Evolutionary conservation across 2,797 vertebrate genomes (phyloP), one percentile per base, ranked within the genome.

Genomic region (Centroberyx gerrardi): DNA sequence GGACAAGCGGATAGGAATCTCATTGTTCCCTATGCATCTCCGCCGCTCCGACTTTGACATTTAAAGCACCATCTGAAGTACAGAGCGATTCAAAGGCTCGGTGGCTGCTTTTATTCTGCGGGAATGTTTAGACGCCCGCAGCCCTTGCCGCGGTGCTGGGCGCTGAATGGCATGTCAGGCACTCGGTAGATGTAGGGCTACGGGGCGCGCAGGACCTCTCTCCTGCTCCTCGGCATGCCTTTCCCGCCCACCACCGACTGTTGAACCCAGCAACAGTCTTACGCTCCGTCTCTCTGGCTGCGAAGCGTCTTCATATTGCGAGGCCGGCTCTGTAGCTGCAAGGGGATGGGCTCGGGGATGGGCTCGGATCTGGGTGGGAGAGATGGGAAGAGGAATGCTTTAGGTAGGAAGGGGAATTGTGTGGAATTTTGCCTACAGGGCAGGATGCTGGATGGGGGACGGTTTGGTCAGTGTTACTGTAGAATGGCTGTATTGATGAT

Each of bases 1-100:
- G 82, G 83, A 89, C 83, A 78, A 69, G 54, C 77, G 3, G 78
- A 91, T 86, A 79, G 62, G 55, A 70, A 87, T 87, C 83, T 84
- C 33, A 75, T 80, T 88, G 84, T 89, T 42, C 72, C 62, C 56
- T 61, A 68, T 71, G 63, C 69, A 63, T 77, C 72, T 83, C 64
- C 28, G 0, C 66, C 33, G 54, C 71, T n/a, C 31, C 0, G 7
- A 40, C 76, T 56, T 42, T 85, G 85, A 76, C 86, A 88, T 90
- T 88, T 76, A 22, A 71, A 65, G 62, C 27, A 12, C 44, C 62
- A 52, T 67, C 62, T 49, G 40, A 54, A 13, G 44, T 10, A 46
- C 46, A 4, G 28, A 56, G 54, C 54, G 10, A 56, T 31, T 56
- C 53, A 31, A 51, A 42, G 13, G 44, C 63, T 69, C 8, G 0